Evolutionary conservation across 2,888 invertebrate species (phyloP), one percentile per base, ranked within the genome.

Genomic region (Drosophila mulleri): DNA sequence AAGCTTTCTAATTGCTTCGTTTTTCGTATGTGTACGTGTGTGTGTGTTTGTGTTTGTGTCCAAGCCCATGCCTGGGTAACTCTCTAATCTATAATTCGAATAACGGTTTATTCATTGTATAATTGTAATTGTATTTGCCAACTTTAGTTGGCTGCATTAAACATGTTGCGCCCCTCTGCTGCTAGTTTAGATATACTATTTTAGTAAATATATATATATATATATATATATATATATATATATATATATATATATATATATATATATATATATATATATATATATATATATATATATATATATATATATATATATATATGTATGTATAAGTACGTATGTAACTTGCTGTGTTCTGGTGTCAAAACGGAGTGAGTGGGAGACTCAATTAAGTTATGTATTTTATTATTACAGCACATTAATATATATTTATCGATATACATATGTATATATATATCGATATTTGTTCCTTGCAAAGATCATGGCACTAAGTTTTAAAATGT

Each of bases 1-100:
- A 91, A 83, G 79, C 81, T 78, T 83, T 87, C 79, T 84, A 89
- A 90, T 91, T 91, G 90, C 90, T 91, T 90, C 79, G 76, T 79
- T 88, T 82, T 79, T 76, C 81, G 78, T 82, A 78, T 72, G 73
- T 71, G 14, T 52, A 9, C 37, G 53, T 37, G 2, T 48, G n/a
- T 29, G 29, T n/a, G 29, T 48, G 18, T 35, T 8, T 52, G 60
- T 73, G 44, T 62, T 4, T 29, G 16, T 7, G 37, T 37, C 4
- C 14, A 39, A 16, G 16, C 41, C 54, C 59, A 52, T 9, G 16
- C n/a, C 50, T 52, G 50, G 42, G 62, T 59, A 73, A 59, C 63
- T 26, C 16, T 37, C 52, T 53, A 53, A 35, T 53, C 52, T 53
- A 48, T 32, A 48, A 32, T 48, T 64, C 60, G 52, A 59, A 72